These are phyloP conservation scores for Pemphigus obesinymphae DNA, from an alignment of 1,140 invertebrate species.

Conservation along the genomic window DNA sequence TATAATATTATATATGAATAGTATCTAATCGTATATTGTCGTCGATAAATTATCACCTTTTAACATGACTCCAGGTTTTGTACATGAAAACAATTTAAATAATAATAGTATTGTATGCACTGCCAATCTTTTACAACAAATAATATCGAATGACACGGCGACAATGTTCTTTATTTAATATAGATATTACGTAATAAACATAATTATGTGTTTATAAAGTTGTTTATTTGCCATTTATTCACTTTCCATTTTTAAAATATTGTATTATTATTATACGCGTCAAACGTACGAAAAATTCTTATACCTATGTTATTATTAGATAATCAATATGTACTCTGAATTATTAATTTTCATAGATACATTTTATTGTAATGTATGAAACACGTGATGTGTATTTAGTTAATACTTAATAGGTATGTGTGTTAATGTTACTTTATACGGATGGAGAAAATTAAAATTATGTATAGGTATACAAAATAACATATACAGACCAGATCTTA, in stretches of 20 bases:
- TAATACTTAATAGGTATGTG: not conserved
- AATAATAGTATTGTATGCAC: conserved; percentile 11
- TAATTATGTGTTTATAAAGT: not conserved
- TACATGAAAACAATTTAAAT: not conserved
- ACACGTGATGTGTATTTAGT: not conserved
- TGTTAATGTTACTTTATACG: not conserved
- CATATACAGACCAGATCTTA: too few relatives aligned
- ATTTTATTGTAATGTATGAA: not conserved
- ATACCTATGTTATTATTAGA: too few relatives aligned
- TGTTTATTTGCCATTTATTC: not conserved
- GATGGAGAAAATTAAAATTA: not conserved
- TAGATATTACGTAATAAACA: not conserved
- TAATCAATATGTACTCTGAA: too few relatives aligned
- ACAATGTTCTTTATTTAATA: not conserved
- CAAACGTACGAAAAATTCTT: too few relatives aligned
- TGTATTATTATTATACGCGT: too few relatives aligned
- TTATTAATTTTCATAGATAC: not conserved
- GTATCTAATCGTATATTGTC: too few relatives aligned
- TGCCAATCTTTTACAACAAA: not conserved
- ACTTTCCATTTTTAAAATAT: not conserved
- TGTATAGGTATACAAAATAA: too few relatives aligned
- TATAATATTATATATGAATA: too few relatives aligned
- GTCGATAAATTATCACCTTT: too few relatives aligned
- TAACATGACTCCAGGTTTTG: too few relatives aligned
- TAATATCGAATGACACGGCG: not conserved